Conservation (phyloP, 1,140 invertebrate genomes). For the Dreissena polymorpha region DNA sequence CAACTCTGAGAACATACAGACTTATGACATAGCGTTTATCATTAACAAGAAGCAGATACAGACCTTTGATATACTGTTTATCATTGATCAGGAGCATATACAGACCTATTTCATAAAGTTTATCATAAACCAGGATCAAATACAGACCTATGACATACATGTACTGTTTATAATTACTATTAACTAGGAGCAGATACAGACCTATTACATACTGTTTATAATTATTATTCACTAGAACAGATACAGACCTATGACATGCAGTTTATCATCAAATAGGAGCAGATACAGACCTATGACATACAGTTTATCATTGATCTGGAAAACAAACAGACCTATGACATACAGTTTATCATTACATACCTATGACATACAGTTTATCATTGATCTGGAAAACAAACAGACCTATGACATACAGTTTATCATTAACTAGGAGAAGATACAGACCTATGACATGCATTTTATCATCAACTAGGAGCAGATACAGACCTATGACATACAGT, state of each 20-base stretch:
- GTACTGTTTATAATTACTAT: too few species aligned
- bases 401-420: conserved; percentile 78
- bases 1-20: conserved; percentile 74
- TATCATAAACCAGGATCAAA: conserved; percentile 74
- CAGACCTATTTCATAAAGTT: conserved; percentile 77
- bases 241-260: too few species aligned
- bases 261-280: too few species aligned
- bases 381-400: too few species aligned
- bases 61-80: too few species aligned
- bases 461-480: conserved; percentile 68
- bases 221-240: conserved; percentile 72
- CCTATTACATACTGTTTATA: conserved; percentile 77
- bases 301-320: conserved; percentile 73
- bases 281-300: conserved; percentile 77
- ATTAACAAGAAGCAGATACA: conserved; percentile 64
- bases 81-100: too few species aligned
- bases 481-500: too few species aligned
- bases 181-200: too few species aligned
- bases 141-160: too few species aligned
- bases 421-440: conserved; percentile 72
- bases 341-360: conserved; percentile 63
- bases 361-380: conserved; percentile 77
- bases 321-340: too few species aligned
- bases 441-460: conserved; percentile 77
- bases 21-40: conserved; percentile 77